Percentiles rank a stretch among this genome's conserved stretches.
phyloP scores from a whole-genome alignment of 2,888 invertebrate genomes.

The Sylvicola cinctus region DNA sequence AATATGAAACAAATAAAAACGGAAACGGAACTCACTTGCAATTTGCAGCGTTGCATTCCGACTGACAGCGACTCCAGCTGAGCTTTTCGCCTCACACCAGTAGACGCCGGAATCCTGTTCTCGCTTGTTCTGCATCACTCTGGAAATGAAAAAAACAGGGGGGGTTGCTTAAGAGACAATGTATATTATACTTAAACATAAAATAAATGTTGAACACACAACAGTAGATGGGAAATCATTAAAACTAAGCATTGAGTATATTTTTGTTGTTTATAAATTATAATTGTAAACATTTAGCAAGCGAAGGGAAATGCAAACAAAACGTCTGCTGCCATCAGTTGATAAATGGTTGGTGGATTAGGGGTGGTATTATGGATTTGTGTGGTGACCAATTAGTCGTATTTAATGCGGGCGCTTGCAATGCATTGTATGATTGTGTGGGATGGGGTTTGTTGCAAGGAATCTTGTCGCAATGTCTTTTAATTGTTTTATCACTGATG shows the following conservation, averaged over 20 bases:
- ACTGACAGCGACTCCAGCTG: conserved; percentile 48
- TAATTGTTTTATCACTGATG: too few relatives aligned
- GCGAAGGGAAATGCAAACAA: too few relatives aligned
- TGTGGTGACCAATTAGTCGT: too few relatives aligned
- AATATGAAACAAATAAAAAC: too few relatives aligned
- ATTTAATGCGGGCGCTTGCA: too few relatives aligned
- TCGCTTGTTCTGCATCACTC: conserved; percentile 45
- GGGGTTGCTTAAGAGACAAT: not conserved
- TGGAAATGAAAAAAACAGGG: conserved; percentile 4
- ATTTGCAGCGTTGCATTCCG: conserved; percentile 60
- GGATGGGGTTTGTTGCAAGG: too few relatives aligned
- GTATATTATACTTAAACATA: not conserved
- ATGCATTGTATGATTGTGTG: too few relatives aligned
- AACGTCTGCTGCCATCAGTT: too few relatives aligned
- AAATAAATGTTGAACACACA: not conserved
- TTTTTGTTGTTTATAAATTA: conserved; percentile 1
- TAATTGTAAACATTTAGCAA: not conserved
- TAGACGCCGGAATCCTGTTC: conserved; percentile 58
- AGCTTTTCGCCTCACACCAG: conserved; percentile 61
- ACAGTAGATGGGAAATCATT: not conserved
- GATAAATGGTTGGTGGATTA: too few relatives aligned
- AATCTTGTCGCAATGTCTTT: too few relatives aligned
- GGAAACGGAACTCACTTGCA: conserved; percentile 34
- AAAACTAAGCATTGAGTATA: not conserved
- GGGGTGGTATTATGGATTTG: too few relatives aligned